These are phyloP conservation scores for Myopa tessellatipennis DNA, from an alignment of 2,888 invertebrate species.

Conservation along the genomic window DNA sequence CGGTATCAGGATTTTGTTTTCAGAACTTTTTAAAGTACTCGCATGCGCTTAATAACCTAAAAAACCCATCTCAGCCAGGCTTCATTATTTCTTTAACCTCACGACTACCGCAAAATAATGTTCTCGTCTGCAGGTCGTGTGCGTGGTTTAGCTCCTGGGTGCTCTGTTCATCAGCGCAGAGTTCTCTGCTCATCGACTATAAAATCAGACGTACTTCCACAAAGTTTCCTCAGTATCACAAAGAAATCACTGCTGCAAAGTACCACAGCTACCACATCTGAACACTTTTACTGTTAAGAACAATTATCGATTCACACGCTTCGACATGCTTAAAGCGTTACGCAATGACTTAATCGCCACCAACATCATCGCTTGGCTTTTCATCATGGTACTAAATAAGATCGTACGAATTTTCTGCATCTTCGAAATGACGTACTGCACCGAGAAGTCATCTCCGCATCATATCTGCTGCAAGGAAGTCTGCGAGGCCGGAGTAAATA, in stretches of 20 bases:
- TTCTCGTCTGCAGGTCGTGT: too few species aligned
- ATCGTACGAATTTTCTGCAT: constrained; percentile 57
- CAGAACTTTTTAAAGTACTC: too few species aligned
- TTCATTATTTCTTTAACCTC: too few species aligned
- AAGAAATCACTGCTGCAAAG: neutral
- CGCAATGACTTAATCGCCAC: constrained; percentile 57
- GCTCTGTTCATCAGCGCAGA: too few species aligned
- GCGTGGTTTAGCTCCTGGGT: too few species aligned
- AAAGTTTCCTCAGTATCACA: neutral
- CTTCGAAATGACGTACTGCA: constrained; percentile 52
- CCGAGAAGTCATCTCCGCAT: constrained; percentile 37
- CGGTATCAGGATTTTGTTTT: too few species aligned
- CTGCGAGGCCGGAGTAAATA: constrained; percentile 14
- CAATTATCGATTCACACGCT: neutral
- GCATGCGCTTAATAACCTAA: too few species aligned
- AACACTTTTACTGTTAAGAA: neutral
- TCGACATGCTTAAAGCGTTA: constrained; percentile 53
- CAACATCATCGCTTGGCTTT: constrained; percentile 55
- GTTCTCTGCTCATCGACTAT: neutral
- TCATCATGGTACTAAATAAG: constrained; percentile 58
- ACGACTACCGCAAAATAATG: too few species aligned
- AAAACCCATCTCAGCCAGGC: too few species aligned
- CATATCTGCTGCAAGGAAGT: constrained; percentile 44
- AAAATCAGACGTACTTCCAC: neutral
- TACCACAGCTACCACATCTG: neutral